These are phyloP conservation scores for Nomada flava DNA, from an alignment of 2,888 invertebrate genomes.

Conservation along the genomic window DNA sequence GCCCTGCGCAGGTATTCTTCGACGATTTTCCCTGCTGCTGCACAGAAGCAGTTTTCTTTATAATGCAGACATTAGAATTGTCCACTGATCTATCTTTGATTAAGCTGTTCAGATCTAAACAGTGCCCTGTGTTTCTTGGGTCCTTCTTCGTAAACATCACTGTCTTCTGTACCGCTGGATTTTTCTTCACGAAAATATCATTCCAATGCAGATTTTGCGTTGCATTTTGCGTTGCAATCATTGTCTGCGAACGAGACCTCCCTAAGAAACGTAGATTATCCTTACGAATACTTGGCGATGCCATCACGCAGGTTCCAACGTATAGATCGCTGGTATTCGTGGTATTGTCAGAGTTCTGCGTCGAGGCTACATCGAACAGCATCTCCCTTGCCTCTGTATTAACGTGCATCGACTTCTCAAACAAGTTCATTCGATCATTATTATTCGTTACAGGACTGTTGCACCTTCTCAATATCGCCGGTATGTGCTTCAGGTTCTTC, in stretches of 20 bases:
- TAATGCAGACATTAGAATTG: background rate
- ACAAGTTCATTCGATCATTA: slow-evolving; percentile 7
- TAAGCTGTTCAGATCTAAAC: background rate
- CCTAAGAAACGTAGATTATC: background rate
- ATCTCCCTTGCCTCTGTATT: slow-evolving; percentile 5
- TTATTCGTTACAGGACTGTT: background rate
- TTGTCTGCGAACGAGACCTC: background rate
- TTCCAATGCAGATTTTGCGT: background rate
- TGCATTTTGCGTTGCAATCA: background rate
- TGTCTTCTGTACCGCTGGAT: slow-evolving; percentile 32
- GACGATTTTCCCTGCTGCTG: slow-evolving; percentile 21
- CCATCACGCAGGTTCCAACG: slow-evolving; percentile 7
- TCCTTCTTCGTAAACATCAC: slow-evolving; percentile 53
- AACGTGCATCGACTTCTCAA: background rate
- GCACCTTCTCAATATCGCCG: slow-evolving; percentile 37
- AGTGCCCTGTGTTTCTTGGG: slow-evolving; percentile 1
- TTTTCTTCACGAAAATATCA: slow-evolving; percentile 3
- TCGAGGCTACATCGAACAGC: background rate
- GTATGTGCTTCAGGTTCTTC: slow-evolving; percentile 39
- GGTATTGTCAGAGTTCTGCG: background rate
- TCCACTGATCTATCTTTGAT: background rate
- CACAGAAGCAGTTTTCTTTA: slow-evolving; percentile 2
- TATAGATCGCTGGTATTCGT: background rate
- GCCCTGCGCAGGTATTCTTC: background rate
- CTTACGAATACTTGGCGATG: slow-evolving; percentile 9